Evolutionary conservation across 2,888 invertebrate genomes (phyloP), one percentile per base, ranked within the genome.

Genomic region (Therioaphis trifolii): DNA sequence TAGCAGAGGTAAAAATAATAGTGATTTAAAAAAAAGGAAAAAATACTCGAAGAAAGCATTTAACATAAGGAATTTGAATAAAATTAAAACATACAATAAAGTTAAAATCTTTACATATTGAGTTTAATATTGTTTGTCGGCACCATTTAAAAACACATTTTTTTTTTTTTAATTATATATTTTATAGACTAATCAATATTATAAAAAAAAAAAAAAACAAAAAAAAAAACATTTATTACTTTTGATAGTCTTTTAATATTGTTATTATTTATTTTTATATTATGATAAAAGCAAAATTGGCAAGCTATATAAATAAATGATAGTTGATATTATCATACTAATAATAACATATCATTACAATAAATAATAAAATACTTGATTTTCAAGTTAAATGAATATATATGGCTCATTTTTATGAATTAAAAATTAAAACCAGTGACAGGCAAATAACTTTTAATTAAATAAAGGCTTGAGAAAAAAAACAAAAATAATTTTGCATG

Each of bases 291-390:
- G 78, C 78, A 79, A 79, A 79, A 69, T 79, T 43, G 55, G 69
- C 68, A 79, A 79, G 52, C 78, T 79, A 79, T 40, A 79, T 69
- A 43, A 69, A 79, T 55, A 69, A 79, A 78, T 55, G 4, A 78
- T 49, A 66, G 63, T 24, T 55, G 40, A 49, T 68, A 29, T 18
- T 72, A 68, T 55, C 27, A 63, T 15, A 63, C 66, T 66, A 52
- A 66, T 35, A 49, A 76, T 7, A 49, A 15, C 4, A 29, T 66
- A 74, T 15, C 9, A 66, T 49, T 21, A 63, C 49, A 66, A 77
- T 66, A 40, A 69, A 24, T 27, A 55, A 21, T 46, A 55, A 55
- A 79, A 55, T 27, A 27, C 40, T 69, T 14, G 24, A n/a, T 40
- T 40, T 78, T 79, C 18, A 55, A 14, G 27, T 66, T 12, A 15